Evolutionary conservation across 1,140 invertebrate species (phyloP), one percentile per base, ranked within the genome.

Genomic region (Amyelois transitella): DNA sequence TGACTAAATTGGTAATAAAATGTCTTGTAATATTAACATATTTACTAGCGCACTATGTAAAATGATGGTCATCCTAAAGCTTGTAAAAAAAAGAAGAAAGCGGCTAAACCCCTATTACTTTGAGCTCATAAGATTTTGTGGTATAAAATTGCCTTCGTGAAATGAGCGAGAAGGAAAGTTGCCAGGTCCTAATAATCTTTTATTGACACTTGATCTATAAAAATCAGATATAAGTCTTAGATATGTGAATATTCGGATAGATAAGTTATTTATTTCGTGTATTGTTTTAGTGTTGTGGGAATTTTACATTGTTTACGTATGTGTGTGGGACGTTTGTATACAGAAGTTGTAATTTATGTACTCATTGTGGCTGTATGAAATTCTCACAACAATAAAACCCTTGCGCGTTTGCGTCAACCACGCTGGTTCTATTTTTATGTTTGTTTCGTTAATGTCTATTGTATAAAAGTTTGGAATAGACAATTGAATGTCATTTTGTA

Each of bases 401-500:
- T n/a, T n/a, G 25, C 2, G 25, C n/a, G n/a, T n/a, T n/a, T n/a
- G n/a, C n/a, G n/a, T n/a, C n/a, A n/a, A n/a, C 25, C 7, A 28
- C 12, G 1, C 25, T 10, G 25, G 25, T 28, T 28, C 25, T 28
- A 28, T 28, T 5, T 28, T 6, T 53, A 51, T 44, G 12, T 54
- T 18, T 7, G 24, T 50, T 54, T 54, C n/a, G n/a, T 12, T 54
- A 18, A 45, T 45, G 21, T 53, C 12, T 24, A 51, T 17, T 51
- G 45, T 20, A 19, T 21, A 48, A 19, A 17, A 17, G 1, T 44
- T 18, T 3, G 5, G 3, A 44, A 44, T 6, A 44, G 18, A 44
- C 43, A 44, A n/a, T 18, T 18, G 43, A 44, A 44, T 18, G 25
- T 19, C 43, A 44, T 1, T 44, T 53, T 53, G 43, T 53, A 44